Evolutionary conservation across 2,888 invertebrate species (phyloP), one percentile per base, ranked within the genome.

Genomic region (Microdon myrmicae): DNA sequence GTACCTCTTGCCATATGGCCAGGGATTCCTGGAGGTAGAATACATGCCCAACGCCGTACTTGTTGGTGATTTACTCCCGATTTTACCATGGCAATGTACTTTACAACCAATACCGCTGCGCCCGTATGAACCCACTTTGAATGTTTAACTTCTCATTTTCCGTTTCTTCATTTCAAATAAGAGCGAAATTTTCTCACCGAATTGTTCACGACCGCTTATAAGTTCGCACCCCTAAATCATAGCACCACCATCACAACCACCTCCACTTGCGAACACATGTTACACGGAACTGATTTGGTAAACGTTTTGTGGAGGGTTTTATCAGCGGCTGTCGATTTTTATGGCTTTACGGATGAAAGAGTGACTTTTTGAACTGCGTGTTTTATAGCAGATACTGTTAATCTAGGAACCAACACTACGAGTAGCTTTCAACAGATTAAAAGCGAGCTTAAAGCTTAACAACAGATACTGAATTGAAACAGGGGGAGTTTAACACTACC

Each of bases 51-150:
- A 10, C 26, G 25, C 22, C 12, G 19, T 31, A 39, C 43, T 38
- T n/a, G n/a, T n/a, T n/a, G n/a, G 43, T 44, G 60, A 61, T 61
- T 61, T 61, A 61, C 55, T 55, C 48, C 48, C 43, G 34, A 55
- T 55, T 20, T 44, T 29, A 19, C 20, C 37, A 44, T 49, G 55
- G 20, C 49, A 49, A 56, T 56, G 44, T 45, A 41, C 61, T 51
- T 51, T 45, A 22, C 29, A 13, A 45, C 19, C 29, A 35, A 14
- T 25, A 51, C 34, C 19, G 29, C 14, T 3, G 12, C n/a, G 19
- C 9, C 10, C 25, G 23, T 6, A 13, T 54, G 22, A 10, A 8
- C 22, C 2, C 8, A 3, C 12, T 41, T 19, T 26, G 12, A 13
- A 3, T 20, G 1, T 16, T 41, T 14, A n/a, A n/a, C n/a, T n/a